Percentiles rank a stretch among this genome's conserved stretches.
Conservation (phyloP, 1,140 invertebrate species). For the Aphis craccivora region DNA sequence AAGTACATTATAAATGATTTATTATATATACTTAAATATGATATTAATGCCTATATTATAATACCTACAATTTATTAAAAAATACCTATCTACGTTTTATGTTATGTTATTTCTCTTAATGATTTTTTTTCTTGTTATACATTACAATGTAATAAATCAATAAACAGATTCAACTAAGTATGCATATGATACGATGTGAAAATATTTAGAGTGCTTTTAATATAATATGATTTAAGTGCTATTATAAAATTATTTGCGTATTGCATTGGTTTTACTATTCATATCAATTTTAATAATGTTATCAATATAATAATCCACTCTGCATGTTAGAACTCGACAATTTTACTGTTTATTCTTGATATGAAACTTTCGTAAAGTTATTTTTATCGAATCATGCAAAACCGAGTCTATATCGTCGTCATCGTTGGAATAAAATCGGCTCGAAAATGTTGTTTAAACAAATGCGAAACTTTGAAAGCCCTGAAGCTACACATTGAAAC, state of each 20-base stretch:
- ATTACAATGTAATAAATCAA: not conserved
- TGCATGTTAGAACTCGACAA: not conserved
- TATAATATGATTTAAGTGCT: not conserved
- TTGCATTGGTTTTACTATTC: not conserved
- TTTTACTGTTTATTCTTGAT: not conserved
- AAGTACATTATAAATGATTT: not conserved
- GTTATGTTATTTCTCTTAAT: not conserved
- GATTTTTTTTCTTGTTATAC: not conserved
- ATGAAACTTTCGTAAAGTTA: not conserved
- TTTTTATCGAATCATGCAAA: not conserved
- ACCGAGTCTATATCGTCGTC: not conserved
- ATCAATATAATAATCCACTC: not conserved
- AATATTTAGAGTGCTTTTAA: not conserved
- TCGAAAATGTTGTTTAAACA: not conserved
- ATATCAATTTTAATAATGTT: not conserved
- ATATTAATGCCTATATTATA: too few relatives aligned
- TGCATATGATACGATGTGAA: not conserved
- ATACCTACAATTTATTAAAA: not conserved
- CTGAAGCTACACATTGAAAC: not conserved
- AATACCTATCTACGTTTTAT: not conserved
- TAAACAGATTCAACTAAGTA: not conserved
- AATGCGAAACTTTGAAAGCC: not conserved
- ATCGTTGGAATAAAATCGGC: not conserved
- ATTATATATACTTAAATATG: not conserved
- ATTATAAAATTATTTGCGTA: not conserved